These are phyloP conservation scores for Rhingia rostrata DNA, from an alignment of 2,888 invertebrate species.

Conservation along the genomic window DNA sequence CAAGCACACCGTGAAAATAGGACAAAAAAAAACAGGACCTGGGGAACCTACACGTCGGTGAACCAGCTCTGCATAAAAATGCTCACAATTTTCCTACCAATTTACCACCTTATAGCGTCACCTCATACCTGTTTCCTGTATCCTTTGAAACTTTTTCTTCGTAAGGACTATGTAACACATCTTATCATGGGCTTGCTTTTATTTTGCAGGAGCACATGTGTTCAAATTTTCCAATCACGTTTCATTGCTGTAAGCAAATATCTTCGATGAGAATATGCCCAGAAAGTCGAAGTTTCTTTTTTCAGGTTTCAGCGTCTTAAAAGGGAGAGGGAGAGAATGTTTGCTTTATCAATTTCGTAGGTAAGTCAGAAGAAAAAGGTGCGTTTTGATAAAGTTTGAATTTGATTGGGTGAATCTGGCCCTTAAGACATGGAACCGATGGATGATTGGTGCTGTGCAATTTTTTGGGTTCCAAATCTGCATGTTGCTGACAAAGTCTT, in stretches of 20 bases:
- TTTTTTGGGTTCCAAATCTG: too few species aligned
- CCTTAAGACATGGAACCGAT: background rate
- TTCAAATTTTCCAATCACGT: slow-evolving; percentile 47
- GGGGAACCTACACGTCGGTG: background rate
- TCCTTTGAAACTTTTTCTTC: slow-evolving; percentile 12
- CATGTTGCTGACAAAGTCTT: too few species aligned
- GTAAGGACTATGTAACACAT: slow-evolving; percentile 14
- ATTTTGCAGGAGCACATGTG: slow-evolving; percentile 12
- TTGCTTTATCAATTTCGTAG: background rate
- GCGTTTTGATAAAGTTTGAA: background rate
- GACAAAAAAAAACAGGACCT: slow-evolving; percentile 4
- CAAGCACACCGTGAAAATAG: slow-evolving; percentile 1
- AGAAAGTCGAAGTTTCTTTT: slow-evolving; percentile 21
- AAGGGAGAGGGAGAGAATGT: background rate
- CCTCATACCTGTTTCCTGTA: slow-evolving; percentile 5
- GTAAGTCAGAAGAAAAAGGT: background rate
- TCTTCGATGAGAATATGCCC: slow-evolving; percentile 16
- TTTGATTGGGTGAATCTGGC: background rate
- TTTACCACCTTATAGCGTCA: slow-evolving; percentile 8
- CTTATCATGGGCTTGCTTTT: background rate
- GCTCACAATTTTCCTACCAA: slow-evolving; percentile 55
- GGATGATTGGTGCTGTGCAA: too few species aligned
- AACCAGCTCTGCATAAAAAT: slow-evolving; percentile 42
- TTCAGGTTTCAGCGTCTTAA: background rate
- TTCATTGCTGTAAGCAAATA: slow-evolving; percentile 38